Base-by-base conservation (phyloP, 2,888 invertebrate genomes). In the Octonoba sinensis region DNA sequence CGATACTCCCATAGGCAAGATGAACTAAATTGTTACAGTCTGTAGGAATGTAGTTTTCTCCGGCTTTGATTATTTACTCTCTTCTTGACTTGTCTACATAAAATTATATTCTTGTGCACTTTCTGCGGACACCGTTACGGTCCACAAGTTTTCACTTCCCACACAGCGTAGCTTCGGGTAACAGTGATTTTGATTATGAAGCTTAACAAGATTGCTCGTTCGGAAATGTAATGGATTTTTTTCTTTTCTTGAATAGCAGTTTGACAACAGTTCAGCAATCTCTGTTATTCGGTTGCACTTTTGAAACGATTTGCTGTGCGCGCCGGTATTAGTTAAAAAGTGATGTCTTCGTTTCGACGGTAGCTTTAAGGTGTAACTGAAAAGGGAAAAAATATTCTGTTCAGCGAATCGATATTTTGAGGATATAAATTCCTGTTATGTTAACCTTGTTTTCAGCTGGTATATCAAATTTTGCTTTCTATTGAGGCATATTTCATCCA, bases 171-270 rank as follows among this genome's bases (percentile, higher is more conserved):
- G 49, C 74, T 65, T 66, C n/a, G 27, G 66, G 74, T 18, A 22
- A 56, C 16, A 8, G 11, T 22, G 20, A 67, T 54, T 36, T 44
- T 36, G 36, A 3, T 16, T 16, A 2, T 36, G 56, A n/a, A 65
- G 46, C 65, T 65, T 65, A 65, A 73, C 73, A 56, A 46, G 65
- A 46, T 44, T 47, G 64, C 22, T 73, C 54, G 47, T 3, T 64
- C 12, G 73, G 65, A 73, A 73, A 73, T 57, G 15, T 57, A 56
- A 73, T 65, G 64, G 46, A 46, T 65, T 65, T 56, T 65, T 65
- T 62, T 73, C 59, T 62, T n/a, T 6, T 27, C 6, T 36, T 1
- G 46, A 44, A 62, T 62, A 36, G 46, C 44, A n/a, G 44, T 46
- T 62, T 44, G 62, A 44, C 36, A 62, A 46, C 44, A 15, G 62